phyloP scores from a whole-genome alignment of 2,888 invertebrate species.

The Leucozona laternaria region DNA sequence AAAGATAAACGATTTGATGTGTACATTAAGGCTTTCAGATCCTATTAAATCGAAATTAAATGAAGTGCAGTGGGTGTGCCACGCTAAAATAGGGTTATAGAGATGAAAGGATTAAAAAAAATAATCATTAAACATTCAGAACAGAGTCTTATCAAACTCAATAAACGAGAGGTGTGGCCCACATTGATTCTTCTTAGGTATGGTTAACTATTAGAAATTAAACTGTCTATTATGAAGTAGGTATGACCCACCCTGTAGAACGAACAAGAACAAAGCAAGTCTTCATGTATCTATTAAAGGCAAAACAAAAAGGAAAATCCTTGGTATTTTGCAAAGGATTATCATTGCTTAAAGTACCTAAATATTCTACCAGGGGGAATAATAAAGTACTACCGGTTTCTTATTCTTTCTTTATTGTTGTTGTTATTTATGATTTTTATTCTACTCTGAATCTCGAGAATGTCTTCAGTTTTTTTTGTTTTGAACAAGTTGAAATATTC shows the following conservation, averaged over 20 bases:
- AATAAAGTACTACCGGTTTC: conserved; percentile 1
- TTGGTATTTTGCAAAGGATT: not conserved
- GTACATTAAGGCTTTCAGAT: conserved; percentile 18
- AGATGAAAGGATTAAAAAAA: not conserved
- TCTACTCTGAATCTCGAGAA: conserved; percentile 23
- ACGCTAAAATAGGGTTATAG: not conserved
- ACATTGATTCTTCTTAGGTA: no score
- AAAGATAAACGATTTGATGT: conserved; percentile 59
- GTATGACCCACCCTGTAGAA: not conserved
- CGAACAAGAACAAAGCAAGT: not conserved
- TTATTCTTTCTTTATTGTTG: conserved; percentile 17
- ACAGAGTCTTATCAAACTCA: not conserved
- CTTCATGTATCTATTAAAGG: not conserved
- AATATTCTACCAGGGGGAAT: conserved; percentile 1
- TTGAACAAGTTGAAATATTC: conserved; percentile 51
- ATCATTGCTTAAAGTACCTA: conserved; percentile 20
- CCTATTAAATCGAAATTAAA: conserved; percentile 52
- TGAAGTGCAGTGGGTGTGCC: conserved; percentile 34
- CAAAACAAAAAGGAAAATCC: not conserved
- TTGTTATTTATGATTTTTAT: conserved; percentile 8
- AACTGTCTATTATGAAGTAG: no score
- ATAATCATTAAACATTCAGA: not conserved
- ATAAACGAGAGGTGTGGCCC: no score
- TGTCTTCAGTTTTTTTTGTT: conserved; percentile 16
- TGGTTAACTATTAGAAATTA: no score